Percentiles rank a stretch among this genome's conserved stretches.
Evolutionary conservation across 2,113 vertebrate genomes (phyloP).

Genomic region (Halichoerus grypus): DNA sequence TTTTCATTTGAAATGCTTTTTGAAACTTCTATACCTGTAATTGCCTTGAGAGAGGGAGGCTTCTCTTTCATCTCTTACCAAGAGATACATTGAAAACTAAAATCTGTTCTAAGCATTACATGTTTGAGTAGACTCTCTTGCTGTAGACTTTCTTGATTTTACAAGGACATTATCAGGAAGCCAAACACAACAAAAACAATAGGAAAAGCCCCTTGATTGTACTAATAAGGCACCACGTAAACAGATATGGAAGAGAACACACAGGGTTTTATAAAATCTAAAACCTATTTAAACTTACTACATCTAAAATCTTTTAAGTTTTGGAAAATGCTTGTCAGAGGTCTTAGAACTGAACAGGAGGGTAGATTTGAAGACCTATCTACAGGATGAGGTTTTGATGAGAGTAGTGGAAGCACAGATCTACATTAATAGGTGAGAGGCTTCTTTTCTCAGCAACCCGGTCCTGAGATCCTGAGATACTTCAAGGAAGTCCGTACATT

Average conservation of each 20-base stretch:
- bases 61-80: slow-evolving; percentile 27
- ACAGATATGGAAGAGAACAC: neutral
- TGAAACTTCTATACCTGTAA: neutral
- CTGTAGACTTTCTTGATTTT: slow-evolving; percentile 52
- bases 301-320: neutral
- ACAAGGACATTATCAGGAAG: slow-evolving; percentile 39
- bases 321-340: neutral
- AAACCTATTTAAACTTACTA: neutral
- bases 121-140: neutral
- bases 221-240: neutral
- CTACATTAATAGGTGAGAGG: neutral
- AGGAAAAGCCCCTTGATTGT: slow-evolving; percentile 1
- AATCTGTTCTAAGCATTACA: neutral
- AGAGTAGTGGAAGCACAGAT: neutral
- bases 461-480: neutral
- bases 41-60: neutral
- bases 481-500: neutral
- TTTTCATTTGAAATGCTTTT: neutral
- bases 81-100: slow-evolving; percentile 10
- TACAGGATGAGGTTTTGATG: neutral
- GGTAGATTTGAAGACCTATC: neutral
- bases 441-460: neutral
- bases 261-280: neutral
- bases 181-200: neutral
- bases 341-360: neutral